phyloP scores from a whole-genome alignment of 2,888 invertebrate species.

The Cephus runcator region DNA sequence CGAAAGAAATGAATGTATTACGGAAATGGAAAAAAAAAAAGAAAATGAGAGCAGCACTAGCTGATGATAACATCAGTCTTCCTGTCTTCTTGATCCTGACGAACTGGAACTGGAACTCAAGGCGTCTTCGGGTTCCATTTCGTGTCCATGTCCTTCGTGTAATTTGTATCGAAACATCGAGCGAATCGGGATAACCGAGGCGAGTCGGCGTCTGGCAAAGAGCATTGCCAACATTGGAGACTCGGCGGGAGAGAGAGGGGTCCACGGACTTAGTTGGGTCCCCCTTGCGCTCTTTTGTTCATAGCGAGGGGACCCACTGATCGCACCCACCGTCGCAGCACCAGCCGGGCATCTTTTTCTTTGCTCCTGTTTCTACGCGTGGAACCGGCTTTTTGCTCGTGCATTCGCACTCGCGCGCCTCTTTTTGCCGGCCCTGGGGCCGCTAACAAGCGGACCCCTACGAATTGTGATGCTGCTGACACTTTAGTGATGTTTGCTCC shows the following conservation, averaged over 20 bases:
- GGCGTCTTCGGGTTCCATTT: conserved; percentile 27
- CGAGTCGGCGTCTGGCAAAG: conserved; percentile 53
- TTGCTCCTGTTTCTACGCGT: conserved; percentile 29
- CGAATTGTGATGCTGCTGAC: conserved; percentile 65
- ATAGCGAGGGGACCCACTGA: not conserved
- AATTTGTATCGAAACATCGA: conserved; percentile 63
- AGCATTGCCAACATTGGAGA: conserved; percentile 38
- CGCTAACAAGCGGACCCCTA: conserved; percentile 62
- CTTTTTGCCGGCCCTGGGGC: conserved; percentile 53
- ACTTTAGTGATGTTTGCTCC: conserved; percentile 63
- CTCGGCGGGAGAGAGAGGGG: conserved; percentile 33
- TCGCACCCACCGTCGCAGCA: conserved; percentile 1
- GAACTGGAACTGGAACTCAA: conserved; percentile 2
- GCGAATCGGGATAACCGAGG: conserved; percentile 15
- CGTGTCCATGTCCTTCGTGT: conserved; percentile 53
- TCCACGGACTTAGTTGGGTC: conserved; percentile 12
- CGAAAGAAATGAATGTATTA: conserved; percentile 36
- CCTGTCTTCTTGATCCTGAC: conserved; percentile 20
- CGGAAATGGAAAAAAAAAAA: conserved; percentile 27
- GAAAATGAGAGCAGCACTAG: conserved; percentile 34
- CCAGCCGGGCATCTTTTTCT: conserved; percentile 14
- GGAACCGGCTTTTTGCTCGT: conserved; percentile 30
- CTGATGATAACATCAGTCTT: conserved; percentile 60
- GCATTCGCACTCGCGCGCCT: conserved; percentile 41
- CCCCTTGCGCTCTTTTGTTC: not conserved